These are phyloP conservation scores for Tenodera sinensis DNA, from an alignment of 2,888 invertebrate genomes.

Conservation along the genomic window DNA sequence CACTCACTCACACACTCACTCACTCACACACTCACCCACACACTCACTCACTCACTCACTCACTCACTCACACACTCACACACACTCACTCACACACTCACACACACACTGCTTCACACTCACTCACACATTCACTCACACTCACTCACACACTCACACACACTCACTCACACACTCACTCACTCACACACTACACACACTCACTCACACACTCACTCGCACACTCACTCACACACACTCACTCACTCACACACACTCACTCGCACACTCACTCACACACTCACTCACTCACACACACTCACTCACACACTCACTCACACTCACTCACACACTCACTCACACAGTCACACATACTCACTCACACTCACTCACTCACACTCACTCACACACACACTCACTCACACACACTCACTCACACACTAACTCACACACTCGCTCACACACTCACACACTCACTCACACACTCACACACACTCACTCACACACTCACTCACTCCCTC, in stretches of 20 bases:
- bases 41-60: background rate
- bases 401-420: slow-evolving; percentile 13
- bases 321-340: slow-evolving; percentile 11
- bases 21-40: too few relatives aligned
- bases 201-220: too few relatives aligned
- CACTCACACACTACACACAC: too few relatives aligned
- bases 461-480: slow-evolving; percentile 12
- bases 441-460: slow-evolving; percentile 9
- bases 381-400: background rate
- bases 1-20: too few relatives aligned
- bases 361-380: background rate
- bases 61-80: background rate
- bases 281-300: too few relatives aligned
- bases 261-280: too few relatives aligned
- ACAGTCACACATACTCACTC: too few relatives aligned
- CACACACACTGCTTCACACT: background rate
- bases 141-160: slow-evolving; percentile 13
- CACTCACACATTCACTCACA: too few relatives aligned
- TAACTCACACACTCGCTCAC: too few relatives aligned
- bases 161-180: slow-evolving; percentile 18
- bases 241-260: too few relatives aligned
- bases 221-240: too few relatives aligned
- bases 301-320: slow-evolving; percentile 18
- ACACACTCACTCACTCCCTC: slow-evolving; percentile 12
- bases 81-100: background rate